Percentiles rank a stretch among this genome's conserved stretches.
phyloP scores from a whole-genome alignment of 2,113 vertebrate genomes.

The Myodes glareolus region DNA sequence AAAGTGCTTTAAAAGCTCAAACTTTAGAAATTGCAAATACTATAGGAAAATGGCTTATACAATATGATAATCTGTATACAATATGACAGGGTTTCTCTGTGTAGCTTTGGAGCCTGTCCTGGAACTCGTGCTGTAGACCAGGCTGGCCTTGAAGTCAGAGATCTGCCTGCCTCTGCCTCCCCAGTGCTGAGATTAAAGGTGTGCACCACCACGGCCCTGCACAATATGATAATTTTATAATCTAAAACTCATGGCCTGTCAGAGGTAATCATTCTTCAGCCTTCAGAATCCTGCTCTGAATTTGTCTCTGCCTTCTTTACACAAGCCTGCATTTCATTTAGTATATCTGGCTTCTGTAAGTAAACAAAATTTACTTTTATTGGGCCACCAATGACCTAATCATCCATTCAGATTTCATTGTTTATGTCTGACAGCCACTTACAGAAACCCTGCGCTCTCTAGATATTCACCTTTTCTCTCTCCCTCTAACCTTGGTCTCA shows the following conservation, averaged over 20 bases:
- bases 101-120: too few relatives aligned
- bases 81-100: too few relatives aligned
- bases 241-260: not conserved
- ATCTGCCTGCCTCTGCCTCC: too few relatives aligned
- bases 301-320: not conserved
- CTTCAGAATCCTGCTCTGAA: not conserved
- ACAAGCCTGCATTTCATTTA: not conserved
- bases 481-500: not conserved
- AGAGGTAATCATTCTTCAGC: not conserved
- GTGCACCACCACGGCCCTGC: too few relatives aligned
- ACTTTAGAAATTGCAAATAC: not conserved
- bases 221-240: not conserved
- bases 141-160: too few relatives aligned
- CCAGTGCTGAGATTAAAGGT: too few relatives aligned
- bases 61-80: not conserved
- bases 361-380: not conserved
- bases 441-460: not conserved
- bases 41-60: not conserved
- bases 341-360: constrained; percentile 24
- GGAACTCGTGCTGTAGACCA: too few relatives aligned
- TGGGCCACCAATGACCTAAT: not conserved
- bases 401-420: not conserved
- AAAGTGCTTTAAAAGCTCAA: not conserved
- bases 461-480: not conserved
- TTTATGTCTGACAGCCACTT: not conserved